These are phyloP conservation scores for Myopa tessellatipennis DNA, from an alignment of 2,888 invertebrate species.

Conservation along the genomic window DNA sequence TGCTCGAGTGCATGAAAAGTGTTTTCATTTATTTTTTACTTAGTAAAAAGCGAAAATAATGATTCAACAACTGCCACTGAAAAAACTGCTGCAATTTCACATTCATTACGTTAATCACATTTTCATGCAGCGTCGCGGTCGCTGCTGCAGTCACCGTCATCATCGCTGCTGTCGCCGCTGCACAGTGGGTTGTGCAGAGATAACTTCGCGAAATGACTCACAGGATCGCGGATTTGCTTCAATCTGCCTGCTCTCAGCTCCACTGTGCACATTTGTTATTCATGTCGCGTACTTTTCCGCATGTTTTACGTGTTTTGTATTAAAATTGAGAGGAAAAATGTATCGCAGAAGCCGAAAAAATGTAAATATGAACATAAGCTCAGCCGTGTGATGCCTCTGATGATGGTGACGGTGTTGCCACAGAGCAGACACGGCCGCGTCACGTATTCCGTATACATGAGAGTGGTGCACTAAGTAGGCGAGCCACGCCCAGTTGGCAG, in stretches of 20 bases:
- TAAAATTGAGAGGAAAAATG: background rate
- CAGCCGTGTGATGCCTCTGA: background rate
- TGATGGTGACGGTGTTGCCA: background rate
- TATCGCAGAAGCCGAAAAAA: constrained; percentile 14
- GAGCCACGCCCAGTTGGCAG: background rate
- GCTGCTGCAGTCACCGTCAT: background rate
- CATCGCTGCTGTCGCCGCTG: background rate
- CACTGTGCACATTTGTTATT: constrained; percentile 26
- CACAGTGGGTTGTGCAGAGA: constrained; percentile 2
- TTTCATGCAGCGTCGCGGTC: constrained; percentile 30
- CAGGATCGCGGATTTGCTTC: background rate
- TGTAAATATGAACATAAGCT: background rate
- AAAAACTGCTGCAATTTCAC: constrained; percentile 35
- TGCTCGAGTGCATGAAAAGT: constrained; percentile 24
- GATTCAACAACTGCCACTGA: constrained; percentile 22
- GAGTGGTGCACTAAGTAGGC: background rate
- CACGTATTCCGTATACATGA: background rate
- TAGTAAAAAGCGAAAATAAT: constrained; percentile 23
- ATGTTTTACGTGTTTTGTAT: constrained; percentile 16
- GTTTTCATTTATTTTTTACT: constrained; percentile 17
- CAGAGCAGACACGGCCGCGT: background rate
- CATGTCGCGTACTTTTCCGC: constrained; percentile 4
- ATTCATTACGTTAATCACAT: constrained; percentile 45
- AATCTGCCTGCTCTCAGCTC: background rate
- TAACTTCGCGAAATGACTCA: background rate